Base-by-base conservation (phyloP, 2,888 invertebrate species). In the Euphydryas editha region DNA sequence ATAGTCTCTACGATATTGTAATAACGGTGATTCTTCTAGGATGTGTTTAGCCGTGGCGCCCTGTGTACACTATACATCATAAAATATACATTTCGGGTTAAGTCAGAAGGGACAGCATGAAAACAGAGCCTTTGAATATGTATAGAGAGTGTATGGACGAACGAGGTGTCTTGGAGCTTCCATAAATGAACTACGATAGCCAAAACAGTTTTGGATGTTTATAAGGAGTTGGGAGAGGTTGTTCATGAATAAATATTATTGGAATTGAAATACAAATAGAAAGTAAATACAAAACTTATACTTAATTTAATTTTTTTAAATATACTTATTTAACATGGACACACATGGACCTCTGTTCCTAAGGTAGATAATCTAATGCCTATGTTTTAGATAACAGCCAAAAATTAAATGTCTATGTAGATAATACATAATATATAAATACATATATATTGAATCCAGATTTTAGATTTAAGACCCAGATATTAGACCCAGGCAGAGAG, bases 41-140 rank as follows among this genome's bases (percentile, higher is more conserved):
- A 17, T 11, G 17, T 47, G 7, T 17, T 37, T n/a, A 8, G 1
- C 0, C 0, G n/a, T 78, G 81, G 85, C 81, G 84, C 84, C 81
- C 80, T 82, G 84, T 85, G 86, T 86, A 85, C 85, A 86, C 84
- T 47, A 46, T 65, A 84, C 83, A 83, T 87, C 88, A 88, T 89
- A 85, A 88, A 89, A 88, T 89, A 89, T 88, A 88, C 88, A 89
- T 89, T 88, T 86, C 72, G 79, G 82, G 79, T 87, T 85, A 87
- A 82, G 85, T 68, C 69, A 69, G 69, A 65, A 65, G 57, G 76
- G 68, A 68, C 66, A 60, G 76, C 73, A 76, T 73, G 76, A 74
- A 76, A 78, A 72, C 72, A 78, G 75, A 76, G 72, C 73, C 79
- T 81, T 81, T 85, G 86, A 86, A 86, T 86, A 86, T 86, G 84